Base-by-base conservation (phyloP, 2,888 invertebrate genomes). In the Phania funesta region DNA sequence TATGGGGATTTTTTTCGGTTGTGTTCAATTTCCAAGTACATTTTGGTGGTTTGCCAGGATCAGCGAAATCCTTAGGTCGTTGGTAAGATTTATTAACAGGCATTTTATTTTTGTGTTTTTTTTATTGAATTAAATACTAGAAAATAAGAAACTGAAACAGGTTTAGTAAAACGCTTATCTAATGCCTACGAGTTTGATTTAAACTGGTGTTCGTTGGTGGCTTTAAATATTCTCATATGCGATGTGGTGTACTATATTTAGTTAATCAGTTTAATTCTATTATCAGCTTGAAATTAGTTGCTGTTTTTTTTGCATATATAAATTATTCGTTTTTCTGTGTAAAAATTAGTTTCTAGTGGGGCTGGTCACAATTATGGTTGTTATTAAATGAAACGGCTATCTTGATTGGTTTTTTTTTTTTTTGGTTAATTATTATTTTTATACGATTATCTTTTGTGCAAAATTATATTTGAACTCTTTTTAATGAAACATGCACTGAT, bases 11-110 rank as follows among this genome's bases (percentile, higher is more conserved):
- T 67, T 86, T 83, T 52, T 89, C 87, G 38, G 85, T 87, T 46
- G 86, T 87, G 7, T 87, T 88, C 80, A 89, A 77, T 82, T 89
- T 87, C 90, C 90, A 90, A 70, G 87, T 89, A 76, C 91, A 91
- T 70, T 85, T 88, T 46, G 90, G 90, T 11, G 89, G 88, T 83
- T 83, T 60, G 13, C 89, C 88, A 38, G 90, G 90, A 87, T 89
- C 87, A 26, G 89, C 85, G 60, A 87, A 90, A 58, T 90, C 88
- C 78, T 86, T 84, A 62, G 86, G 87, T 22, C 86, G 60, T 16
- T 84, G 83, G 56, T 88, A 87, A 1, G 86, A 58, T 48, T 89
- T 88, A 38, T 82, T 86, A 20, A 86, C 84, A 52, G 89, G 84
- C 89, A 89, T 89, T 65, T 56, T 74, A 11, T 58, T 48, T 65